These are phyloP conservation scores for Pterostichus madidus DNA, from an alignment of 2,888 invertebrate genomes.

Conservation along the genomic window DNA sequence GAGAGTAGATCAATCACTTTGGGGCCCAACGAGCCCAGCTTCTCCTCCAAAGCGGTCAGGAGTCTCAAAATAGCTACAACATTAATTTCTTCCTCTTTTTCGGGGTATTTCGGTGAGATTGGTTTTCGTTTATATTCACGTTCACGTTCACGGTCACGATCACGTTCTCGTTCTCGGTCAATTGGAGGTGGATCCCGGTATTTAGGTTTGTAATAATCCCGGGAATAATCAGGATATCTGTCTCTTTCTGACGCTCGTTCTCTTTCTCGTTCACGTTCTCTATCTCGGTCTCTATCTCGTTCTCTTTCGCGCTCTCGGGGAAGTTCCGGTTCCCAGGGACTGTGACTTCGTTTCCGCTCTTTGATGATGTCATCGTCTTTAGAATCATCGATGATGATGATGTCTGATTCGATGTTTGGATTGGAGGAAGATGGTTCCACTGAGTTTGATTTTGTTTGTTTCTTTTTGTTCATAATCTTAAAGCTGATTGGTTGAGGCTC, in stretches of 20 bases:
- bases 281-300: slow-evolving; percentile 27
- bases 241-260: neutral
- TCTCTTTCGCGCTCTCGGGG: slow-evolving; percentile 59
- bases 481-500: slow-evolving; percentile 75
- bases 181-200: slow-evolving; percentile 57
- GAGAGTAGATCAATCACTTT: slow-evolving; percentile 88
- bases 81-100: slow-evolving; percentile 79
- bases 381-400: slow-evolving; percentile 74
- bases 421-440: neutral
- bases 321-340: slow-evolving; percentile 75
- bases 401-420: slow-evolving; percentile 71
- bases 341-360: slow-evolving; percentile 72
- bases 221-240: too few species aligned
- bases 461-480: slow-evolving; percentile 71
- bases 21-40: slow-evolving; percentile 91
- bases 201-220: too few species aligned
- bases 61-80: slow-evolving; percentile 86
- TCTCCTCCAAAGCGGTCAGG: slow-evolving; percentile 89
- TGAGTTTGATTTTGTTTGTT: slow-evolving; percentile 68
- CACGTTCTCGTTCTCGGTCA: slow-evolving; percentile 64
- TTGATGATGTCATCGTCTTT: slow-evolving; percentile 71
- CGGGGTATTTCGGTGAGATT: slow-evolving; percentile 73
- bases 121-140: slow-evolving; percentile 57
- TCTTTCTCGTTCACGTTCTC: neutral
- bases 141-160: slow-evolving; percentile 69